Evolutionary conservation across 2,888 invertebrate species (phyloP), one percentile per base, ranked within the genome.

Genomic region (Epiblema foenella): DNA sequence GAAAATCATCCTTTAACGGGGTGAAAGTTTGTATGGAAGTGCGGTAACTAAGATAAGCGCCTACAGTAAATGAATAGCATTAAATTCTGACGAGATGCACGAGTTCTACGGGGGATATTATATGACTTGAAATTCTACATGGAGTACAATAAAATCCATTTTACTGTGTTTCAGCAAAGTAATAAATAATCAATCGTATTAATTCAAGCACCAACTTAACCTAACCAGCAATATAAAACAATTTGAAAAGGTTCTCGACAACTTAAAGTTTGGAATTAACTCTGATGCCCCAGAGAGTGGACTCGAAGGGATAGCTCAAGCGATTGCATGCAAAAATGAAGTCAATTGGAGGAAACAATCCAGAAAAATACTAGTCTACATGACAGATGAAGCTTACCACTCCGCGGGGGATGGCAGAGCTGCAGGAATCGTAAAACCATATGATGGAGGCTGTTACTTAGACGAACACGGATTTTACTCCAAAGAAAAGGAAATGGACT

Each of bases 401-500:
- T 59, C 71, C 5, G 67, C 71, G 2, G 71, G 71, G 0, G 71
- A 71, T 51, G 71, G 66, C 0, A 62, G 29, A 46, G 20, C 18
- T 12, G 52, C 71, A 17, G 71, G 71, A 0, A 56, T 66, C n/a
- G 46, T 42, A 0, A 37, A 24, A 24, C 71, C 71, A 29, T 71
- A 71, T 5, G 71, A 71, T 8, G 71, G 71, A 17, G 29, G n/a
- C n/a, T 71, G 71, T 39, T 62, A 71, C 18, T 62, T 71, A 42
- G 18, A 71, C 18, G 20, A n/a, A 1, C 8, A 29, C 5, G 67
- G 67, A 39, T 57, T 51, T 15, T 71, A 71, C 33, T 17, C 46
- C n/a, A 66, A 62, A 66, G 71, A 71, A 17, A 67, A 60, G 17
- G 62, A 49, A 17, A 67, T 71, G 71, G 71, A 71, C 12, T 71